Conservation (phyloP, 2,888 invertebrate species). For the Ochlodes sylvanus region DNA sequence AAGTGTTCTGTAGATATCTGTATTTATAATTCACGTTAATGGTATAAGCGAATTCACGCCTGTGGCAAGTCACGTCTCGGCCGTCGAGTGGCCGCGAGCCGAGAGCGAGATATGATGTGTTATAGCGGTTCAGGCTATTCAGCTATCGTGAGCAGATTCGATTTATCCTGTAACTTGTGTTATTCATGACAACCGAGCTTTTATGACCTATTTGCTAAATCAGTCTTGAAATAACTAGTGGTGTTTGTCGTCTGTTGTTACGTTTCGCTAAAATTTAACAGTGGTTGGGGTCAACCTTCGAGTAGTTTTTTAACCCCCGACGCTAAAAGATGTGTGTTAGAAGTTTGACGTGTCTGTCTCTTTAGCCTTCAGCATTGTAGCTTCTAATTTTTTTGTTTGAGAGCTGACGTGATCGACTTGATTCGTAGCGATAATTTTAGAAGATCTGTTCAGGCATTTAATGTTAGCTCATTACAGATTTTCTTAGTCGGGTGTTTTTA, state of each 20-base stretch:
- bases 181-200: neutral
- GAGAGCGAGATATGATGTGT: conserved; percentile 53
- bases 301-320: too few species aligned
- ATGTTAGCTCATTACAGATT: too few species aligned
- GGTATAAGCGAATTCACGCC: conserved; percentile 40
- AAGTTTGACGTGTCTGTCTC: too few species aligned
- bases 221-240: neutral
- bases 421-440: too few species aligned
- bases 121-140: conserved; percentile 40
- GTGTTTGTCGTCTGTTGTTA: neutral
- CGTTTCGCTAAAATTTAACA: neutral
- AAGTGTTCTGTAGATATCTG: neutral
- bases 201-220: neutral
- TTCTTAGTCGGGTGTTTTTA: too few species aligned
- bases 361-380: too few species aligned
- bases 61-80: conserved; percentile 53
- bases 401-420: too few species aligned
- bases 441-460: too few species aligned
- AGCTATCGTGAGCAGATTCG: conserved; percentile 16
- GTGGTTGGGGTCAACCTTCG: neutral
- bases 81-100: conserved; percentile 50
- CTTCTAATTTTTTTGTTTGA: too few species aligned
- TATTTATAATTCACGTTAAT: conserved; percentile 38
- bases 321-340: too few species aligned
- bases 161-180: conserved; percentile 6